Conservation (phyloP, 2,113 vertebrate genomes). For the Dunckerocampus dactyliophorus region DNA sequence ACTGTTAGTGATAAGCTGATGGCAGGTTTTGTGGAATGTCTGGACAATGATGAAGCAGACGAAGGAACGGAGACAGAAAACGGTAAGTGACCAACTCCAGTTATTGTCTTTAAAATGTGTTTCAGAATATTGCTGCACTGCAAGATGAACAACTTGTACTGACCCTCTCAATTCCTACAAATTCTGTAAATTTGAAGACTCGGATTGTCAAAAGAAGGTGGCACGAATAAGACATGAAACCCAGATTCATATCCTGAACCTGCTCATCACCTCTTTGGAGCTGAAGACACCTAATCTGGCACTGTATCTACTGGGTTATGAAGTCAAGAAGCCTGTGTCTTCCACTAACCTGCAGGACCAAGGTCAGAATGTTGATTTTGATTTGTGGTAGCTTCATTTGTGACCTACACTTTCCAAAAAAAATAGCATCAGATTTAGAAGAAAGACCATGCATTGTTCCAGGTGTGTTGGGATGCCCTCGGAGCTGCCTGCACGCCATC, state of each 20-base stretch:
- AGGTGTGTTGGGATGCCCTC: conserved; percentile 94
- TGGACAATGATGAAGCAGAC: conserved; percentile 91
- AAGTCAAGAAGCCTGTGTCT: conserved; percentile 91
- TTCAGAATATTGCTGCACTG: neutral
- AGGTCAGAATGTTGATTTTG: conserved; percentile 67
- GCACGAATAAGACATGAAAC: conserved; percentile 85
- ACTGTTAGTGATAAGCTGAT: conserved; percentile 88
- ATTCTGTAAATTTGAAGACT: conserved; percentile 38
- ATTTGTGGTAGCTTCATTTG: neutral
- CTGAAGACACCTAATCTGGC: conserved; percentile 88
- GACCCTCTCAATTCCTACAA: neutral
- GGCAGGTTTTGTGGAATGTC: conserved; percentile 95
- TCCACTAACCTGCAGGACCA: conserved; percentile 94
- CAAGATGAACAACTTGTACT: neutral
- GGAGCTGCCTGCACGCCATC: conserved; percentile 95
- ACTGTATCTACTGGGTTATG: conserved; percentile 90
- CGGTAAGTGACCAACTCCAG: conserved; percentile 62
- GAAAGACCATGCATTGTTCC: neutral
- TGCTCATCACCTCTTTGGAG: conserved; percentile 93
- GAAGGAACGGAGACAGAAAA: conserved; percentile 80
- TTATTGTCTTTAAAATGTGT: neutral
- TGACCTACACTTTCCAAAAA: neutral
- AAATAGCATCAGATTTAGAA: neutral
- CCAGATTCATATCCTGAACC: conserved; percentile 92
- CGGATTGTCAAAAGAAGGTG: conserved; percentile 77